Evolutionary conservation across 2,797 vertebrate species (phyloP).

Genomic region (Limosa lapponica): DNA sequence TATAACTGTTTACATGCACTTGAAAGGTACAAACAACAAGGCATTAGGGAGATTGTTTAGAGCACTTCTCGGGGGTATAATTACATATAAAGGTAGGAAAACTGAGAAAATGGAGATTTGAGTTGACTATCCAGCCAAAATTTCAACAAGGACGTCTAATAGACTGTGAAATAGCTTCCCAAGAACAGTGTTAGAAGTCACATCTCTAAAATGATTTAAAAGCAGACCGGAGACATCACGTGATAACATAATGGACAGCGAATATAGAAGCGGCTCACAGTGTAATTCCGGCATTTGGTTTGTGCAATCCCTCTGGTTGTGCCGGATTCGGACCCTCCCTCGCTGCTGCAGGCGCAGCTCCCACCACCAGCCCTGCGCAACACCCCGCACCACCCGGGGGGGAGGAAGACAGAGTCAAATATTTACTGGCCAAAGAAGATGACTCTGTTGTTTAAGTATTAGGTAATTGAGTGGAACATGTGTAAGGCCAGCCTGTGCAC

Average conservation of each 20-base stretch:
- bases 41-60: conserved; percentile 2
- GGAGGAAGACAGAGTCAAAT: background rate
- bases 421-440: background rate
- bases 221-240: conserved; percentile 5
- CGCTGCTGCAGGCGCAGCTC: background rate
- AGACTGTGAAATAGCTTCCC: conserved; percentile 72
- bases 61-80: conserved; percentile 19
- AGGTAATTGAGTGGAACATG: background rate
- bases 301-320: background rate
- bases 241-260: background rate
- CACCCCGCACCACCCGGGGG: background rate
- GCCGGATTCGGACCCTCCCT: background rate
- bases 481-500: background rate
- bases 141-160: conserved; percentile 70
- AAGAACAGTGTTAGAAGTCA: conserved; percentile 47
- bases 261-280: background rate
- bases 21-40: conserved; percentile 14
- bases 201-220: conserved; percentile 66
- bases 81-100: conserved; percentile 59
- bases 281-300: background rate
- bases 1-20: background rate
- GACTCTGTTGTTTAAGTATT: background rate
- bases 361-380: rapidly evolving
- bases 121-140: conserved; percentile 57
- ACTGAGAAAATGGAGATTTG: conserved; percentile 40